phyloP scores from a whole-genome alignment of 2,888 invertebrate genomes.

The Pogonocherus hispidulus region DNA sequence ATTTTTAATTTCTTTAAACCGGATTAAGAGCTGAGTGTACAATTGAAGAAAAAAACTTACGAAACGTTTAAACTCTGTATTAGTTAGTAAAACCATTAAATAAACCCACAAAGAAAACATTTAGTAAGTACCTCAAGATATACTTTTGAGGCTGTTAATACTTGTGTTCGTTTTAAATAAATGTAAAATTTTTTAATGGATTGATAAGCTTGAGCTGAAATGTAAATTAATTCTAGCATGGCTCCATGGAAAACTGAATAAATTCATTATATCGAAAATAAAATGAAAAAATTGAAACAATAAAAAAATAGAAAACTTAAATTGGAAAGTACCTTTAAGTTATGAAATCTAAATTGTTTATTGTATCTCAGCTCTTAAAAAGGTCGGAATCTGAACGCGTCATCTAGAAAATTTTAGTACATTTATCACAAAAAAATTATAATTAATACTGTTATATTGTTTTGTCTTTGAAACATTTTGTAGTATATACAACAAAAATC shows the following conservation, averaged over 20 bases:
- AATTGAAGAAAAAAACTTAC: background rate
- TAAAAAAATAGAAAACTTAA: no score
- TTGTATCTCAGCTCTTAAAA: slow-evolving; percentile 15
- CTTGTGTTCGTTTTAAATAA: no score
- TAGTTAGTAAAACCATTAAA: no score
- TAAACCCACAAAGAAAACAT: no score
- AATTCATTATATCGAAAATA: no score
- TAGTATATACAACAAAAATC: background rate
- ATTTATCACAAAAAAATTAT: background rate
- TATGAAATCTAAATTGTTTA: no score
- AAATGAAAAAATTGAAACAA: no score
- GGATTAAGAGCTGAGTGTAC: slow-evolving; percentile 8
- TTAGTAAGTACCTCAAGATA: background rate
- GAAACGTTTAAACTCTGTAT: background rate
- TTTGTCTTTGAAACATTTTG: background rate
- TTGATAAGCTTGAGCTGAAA: no score
- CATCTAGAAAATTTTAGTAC: background rate
- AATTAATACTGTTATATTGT: background rate
- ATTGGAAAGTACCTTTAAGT: no score
- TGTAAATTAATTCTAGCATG: no score
- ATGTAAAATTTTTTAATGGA: no score
- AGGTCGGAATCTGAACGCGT: background rate
- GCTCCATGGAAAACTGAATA: no score
- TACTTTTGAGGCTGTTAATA: background rate
- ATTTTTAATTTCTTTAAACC: background rate